Evolutionary conservation across 2,888 invertebrate species (phyloP).

Genomic region (Nebria brevicollis): DNA sequence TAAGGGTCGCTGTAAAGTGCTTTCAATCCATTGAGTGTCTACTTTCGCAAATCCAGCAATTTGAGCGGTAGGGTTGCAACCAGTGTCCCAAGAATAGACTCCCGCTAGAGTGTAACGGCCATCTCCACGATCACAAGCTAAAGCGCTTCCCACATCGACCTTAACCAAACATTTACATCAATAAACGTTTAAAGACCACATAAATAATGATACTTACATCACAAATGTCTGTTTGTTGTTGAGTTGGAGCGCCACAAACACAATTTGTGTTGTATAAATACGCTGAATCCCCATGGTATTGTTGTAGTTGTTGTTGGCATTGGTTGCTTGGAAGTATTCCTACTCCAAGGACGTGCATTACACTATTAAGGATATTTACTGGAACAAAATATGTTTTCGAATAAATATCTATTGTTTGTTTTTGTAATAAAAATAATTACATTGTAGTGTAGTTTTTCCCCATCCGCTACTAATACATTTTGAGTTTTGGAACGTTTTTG

Average conservation of each 20-base stretch:
- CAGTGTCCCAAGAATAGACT: constrained; percentile 81
- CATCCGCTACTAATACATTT: constrained; percentile 84
- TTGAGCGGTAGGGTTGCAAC: constrained; percentile 65
- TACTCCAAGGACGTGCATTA: constrained; percentile 79
- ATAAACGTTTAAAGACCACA: neutral
- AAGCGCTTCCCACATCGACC: constrained; percentile 81
- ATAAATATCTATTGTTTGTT: neutral
- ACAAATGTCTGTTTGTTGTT: constrained; percentile 78
- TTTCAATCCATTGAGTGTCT: constrained; percentile 63
- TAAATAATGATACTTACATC: constrained; percentile 65
- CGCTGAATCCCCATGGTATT: constrained; percentile 68
- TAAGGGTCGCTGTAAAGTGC: constrained; percentile 58
- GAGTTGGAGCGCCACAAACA: constrained; percentile 73
- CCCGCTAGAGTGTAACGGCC: constrained; percentile 77
- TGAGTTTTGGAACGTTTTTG: constrained; percentile 60
- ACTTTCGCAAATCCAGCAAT: constrained; percentile 63
- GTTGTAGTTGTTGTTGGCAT: constrained; percentile 70
- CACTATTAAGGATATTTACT: constrained; percentile 79
- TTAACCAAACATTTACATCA: constrained; percentile 49
- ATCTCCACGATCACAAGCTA: constrained; percentile 79
- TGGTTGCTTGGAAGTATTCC: constrained; percentile 71
- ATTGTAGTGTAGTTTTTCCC: constrained; percentile 82
- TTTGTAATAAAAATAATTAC: constrained; percentile 64
- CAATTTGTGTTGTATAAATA: constrained; percentile 71
- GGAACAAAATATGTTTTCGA: constrained; percentile 52